These are phyloP conservation scores for Scolopax rusticola DNA, from an alignment of 2,797 vertebrate genomes.

Conservation along the genomic window DNA sequence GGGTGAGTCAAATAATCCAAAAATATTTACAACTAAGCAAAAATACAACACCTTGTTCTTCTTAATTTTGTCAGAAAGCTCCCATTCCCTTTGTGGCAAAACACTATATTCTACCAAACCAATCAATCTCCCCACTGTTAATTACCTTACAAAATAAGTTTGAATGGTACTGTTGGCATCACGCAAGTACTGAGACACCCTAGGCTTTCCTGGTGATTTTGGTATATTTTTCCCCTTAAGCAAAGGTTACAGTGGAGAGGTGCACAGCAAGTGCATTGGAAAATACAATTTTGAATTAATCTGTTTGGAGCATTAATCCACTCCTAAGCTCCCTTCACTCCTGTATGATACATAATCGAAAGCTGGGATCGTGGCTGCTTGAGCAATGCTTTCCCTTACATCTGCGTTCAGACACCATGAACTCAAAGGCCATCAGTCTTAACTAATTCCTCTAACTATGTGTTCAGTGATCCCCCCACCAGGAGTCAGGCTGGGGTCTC, in stretches of 20 bases:
- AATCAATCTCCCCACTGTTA: not conserved
- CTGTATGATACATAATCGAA: constrained; percentile 22
- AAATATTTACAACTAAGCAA: not conserved
- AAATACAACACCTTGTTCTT: not conserved
- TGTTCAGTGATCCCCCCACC: constrained; percentile 1
- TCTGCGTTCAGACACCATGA: constrained; percentile 25
- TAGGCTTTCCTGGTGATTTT: not conserved
- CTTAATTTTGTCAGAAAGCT: not conserved
- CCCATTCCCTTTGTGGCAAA: not conserved
- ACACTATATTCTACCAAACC: not conserved
- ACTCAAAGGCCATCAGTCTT: constrained; percentile 25
- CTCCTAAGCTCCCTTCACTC: not conserved
- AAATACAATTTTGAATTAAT: constrained; percentile 50
- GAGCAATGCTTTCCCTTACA: constrained; percentile 1
- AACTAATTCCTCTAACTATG: constrained; percentile 14
- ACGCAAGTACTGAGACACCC: not conserved
- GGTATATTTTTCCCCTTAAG: not conserved
- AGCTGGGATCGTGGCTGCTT: constrained; percentile 24
- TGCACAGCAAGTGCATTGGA: not conserved
- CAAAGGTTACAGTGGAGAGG: constrained; percentile 11
- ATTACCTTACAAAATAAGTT: not conserved
- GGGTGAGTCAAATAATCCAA: not conserved
- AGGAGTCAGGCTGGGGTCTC: constrained; percentile 1
- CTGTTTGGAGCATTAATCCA: constrained; percentile 60
- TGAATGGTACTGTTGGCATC: not conserved